These are phyloP conservation scores for Nycticebus coucang DNA, from an alignment of 2,113 vertebrate genomes.

Conservation along the genomic window DNA sequence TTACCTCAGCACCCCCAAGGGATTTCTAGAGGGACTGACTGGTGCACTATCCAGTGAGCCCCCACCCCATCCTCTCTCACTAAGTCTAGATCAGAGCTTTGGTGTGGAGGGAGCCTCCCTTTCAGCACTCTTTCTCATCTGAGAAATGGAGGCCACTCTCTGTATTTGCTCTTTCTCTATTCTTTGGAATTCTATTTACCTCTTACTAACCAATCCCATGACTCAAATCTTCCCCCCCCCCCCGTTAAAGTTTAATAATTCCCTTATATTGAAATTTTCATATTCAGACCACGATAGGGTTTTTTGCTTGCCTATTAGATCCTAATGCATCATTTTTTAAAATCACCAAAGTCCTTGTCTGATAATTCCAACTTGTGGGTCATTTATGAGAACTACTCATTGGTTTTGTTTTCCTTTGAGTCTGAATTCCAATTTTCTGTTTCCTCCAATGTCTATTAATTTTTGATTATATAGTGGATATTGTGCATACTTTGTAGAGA, in stretches of 20 bases:
- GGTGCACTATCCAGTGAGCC: not conserved
- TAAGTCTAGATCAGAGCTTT: not conserved
- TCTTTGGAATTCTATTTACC: not conserved
- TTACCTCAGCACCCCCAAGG: not conserved
- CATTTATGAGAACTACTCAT: not conserved
- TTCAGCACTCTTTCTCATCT: not conserved
- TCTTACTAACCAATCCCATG: not conserved
- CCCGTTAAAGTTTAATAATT: not conserved
- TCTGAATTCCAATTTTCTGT: not conserved
- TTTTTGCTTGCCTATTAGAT: not conserved
- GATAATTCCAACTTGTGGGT: not conserved
- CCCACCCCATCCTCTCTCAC: fast-evolving
- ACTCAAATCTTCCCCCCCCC: not conserved
- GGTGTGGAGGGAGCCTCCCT: not conserved
- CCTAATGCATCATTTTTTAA: not conserved
- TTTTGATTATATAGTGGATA: not conserved
- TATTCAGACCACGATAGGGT: not conserved
- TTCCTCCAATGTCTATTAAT: not conserved
- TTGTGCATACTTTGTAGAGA: not conserved
- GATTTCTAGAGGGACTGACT: no score
- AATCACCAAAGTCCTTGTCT: not conserved
- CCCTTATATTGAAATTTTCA: not conserved
- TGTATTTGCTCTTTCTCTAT: not conserved
- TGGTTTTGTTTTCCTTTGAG: not conserved
- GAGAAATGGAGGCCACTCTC: not conserved